A percentile compares a stretch with the other conserved stretches of the same genome.
Conservation (phyloP, 1,140 invertebrate species). For the Heliconius congener region DNA sequence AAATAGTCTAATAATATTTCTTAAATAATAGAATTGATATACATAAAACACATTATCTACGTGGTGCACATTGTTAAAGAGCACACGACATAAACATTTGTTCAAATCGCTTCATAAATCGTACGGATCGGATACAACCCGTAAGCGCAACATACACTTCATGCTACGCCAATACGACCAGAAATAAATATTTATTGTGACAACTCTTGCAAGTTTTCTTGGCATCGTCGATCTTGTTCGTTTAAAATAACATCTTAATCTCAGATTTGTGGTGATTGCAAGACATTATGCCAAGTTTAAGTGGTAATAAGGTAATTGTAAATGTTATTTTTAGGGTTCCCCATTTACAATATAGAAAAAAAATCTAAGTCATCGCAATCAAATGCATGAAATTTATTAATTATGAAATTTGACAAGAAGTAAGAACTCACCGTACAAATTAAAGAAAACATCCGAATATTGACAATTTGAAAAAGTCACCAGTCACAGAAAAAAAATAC, state of each 20-base stretch:
- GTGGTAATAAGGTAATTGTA: not conserved
- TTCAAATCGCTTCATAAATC: slow-evolving; percentile 38
- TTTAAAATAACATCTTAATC: slow-evolving; percentile 6
- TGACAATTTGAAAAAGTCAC: no score
- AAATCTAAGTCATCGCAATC: no score
- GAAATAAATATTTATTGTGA: slow-evolving; percentile 39
- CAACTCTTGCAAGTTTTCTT: slow-evolving; percentile 40
- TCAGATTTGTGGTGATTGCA: slow-evolving; percentile 2
- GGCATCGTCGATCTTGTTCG: slow-evolving; percentile 26
- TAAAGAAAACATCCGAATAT: no score
- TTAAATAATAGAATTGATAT: not conserved
- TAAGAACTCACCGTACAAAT: no score
- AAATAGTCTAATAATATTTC: not conserved
- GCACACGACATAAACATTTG: slow-evolving; percentile 28
- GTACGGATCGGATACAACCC: slow-evolving; percentile 27
- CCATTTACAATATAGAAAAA: no score
- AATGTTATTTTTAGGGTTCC: no score
- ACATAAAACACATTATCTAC: not conserved
- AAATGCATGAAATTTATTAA: no score
- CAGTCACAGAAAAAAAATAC: no score
- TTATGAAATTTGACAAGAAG: no score
- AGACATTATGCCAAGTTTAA: not conserved
- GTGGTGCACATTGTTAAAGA: slow-evolving; percentile 6
- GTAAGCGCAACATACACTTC: slow-evolving; percentile 15
- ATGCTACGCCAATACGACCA: slow-evolving; percentile 38